Evolutionary conservation across 2,888 invertebrate genomes (phyloP).

Genomic region (Trissonchulus sp.): DNA sequence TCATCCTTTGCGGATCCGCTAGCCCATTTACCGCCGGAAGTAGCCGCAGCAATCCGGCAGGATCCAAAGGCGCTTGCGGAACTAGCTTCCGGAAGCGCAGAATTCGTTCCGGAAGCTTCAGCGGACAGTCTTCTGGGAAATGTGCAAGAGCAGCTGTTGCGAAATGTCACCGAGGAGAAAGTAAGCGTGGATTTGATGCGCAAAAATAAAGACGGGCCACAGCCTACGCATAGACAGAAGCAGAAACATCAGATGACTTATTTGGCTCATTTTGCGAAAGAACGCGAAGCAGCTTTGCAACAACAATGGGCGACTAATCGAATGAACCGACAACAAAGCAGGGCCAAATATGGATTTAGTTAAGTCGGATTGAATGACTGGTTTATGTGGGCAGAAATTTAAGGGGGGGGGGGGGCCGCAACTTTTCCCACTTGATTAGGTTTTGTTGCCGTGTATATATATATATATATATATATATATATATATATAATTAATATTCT

Average conservation of each 20-base stretch:
- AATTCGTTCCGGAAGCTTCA: too few species aligned
- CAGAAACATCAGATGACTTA: slow-evolving; percentile 26
- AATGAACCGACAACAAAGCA: slow-evolving; percentile 75
- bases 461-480: too few species aligned
- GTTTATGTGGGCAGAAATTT: too few species aligned
- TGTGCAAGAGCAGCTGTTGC: slow-evolving; percentile 2
- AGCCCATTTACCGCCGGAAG: too few species aligned
- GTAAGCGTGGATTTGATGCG: background rate
- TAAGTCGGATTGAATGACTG: background rate
- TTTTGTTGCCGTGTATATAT: too few species aligned
- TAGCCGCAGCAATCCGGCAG: too few species aligned
- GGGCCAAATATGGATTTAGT: slow-evolving; percentile 84
- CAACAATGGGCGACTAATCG: slow-evolving; percentile 87
- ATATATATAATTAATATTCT: too few species aligned
- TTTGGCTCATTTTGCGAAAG: slow-evolving; percentile 65
- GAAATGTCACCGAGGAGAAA: slow-evolving; percentile 9
- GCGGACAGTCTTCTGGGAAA: slow-evolving; percentile 22
- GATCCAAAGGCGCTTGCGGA: too few species aligned
- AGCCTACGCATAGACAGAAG: slow-evolving; percentile 7
- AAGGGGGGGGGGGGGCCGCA: too few species aligned
- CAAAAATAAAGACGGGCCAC: slow-evolving; percentile 19
- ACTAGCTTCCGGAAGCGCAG: too few species aligned
- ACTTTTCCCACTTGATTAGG: too few species aligned
- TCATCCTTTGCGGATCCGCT: too few species aligned
- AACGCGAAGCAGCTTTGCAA: slow-evolving; percentile 83